A percentile compares a stretch with the other conserved stretches of the same genome.
Conservation (phyloP, 2,113 vertebrate species). For the Centropus bengalensis region DNA sequence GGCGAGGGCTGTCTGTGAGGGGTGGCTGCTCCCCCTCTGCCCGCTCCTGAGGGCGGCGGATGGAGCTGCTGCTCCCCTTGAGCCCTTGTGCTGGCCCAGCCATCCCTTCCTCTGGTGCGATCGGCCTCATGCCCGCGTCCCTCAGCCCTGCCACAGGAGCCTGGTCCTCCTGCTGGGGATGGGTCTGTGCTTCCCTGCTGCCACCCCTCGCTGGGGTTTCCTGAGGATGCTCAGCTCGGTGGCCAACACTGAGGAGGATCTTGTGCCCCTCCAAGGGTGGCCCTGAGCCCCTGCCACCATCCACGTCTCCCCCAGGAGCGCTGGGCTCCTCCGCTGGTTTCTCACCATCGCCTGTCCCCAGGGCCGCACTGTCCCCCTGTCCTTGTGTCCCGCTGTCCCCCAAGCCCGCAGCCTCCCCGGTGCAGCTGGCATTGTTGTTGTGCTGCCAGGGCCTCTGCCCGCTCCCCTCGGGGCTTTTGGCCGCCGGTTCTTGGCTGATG, state of each 20-base stretch:
- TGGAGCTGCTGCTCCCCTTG: accelerated
- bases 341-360: accelerated
- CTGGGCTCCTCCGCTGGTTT: background rate
- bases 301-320: accelerated
- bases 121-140: background rate
- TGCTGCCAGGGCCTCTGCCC: conserved; percentile 6
- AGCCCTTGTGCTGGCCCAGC: accelerated
- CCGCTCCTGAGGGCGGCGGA: accelerated
- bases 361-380: background rate
- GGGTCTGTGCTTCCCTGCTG: accelerated
- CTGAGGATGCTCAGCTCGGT: accelerated
- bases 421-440: conserved; percentile 37
- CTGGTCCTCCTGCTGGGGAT: accelerated
- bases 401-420: background rate
- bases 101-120: background rate
- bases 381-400: background rate
- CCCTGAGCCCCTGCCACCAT: accelerated
- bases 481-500: accelerated
- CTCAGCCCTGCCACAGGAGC: accelerated
- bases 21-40: background rate
- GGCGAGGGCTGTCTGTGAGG: accelerated
- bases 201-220: accelerated
- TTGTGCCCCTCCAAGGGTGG: accelerated
- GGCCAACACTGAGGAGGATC: background rate
- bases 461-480: background rate